These are phyloP conservation scores for Tangara arthus DNA, from an alignment of 2,797 vertebrate species.

Conservation along the genomic window DNA sequence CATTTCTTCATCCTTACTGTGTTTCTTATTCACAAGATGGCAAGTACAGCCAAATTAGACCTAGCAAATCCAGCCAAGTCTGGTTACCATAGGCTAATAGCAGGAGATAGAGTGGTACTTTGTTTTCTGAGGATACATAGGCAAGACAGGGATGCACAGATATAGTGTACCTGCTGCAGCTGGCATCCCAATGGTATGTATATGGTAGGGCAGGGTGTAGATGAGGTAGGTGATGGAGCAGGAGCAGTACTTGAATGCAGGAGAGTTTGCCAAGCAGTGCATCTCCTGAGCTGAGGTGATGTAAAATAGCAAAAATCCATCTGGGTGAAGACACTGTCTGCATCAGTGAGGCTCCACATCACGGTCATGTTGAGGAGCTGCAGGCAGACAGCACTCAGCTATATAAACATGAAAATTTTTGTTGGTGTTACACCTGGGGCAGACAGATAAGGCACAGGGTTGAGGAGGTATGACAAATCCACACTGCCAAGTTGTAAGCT, in stretches of 20 bases:
- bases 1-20: neutral
- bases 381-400: neutral
- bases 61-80: neutral
- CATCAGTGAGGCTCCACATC: fast-evolving
- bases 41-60: neutral
- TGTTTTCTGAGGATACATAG: neutral
- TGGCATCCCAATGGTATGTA: neutral
- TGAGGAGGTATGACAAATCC: neutral
- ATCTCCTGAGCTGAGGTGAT: neutral
- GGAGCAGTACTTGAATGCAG: neutral
- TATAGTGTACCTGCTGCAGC: neutral
- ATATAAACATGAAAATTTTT: neutral
- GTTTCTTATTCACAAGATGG: neutral
- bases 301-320: neutral
- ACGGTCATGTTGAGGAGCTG: neutral
- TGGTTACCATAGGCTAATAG: neutral
- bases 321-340: fast-evolving
- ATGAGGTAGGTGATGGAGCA: neutral
- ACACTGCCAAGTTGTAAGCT: neutral
- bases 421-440: neutral
- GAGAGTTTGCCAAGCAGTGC: neutral
- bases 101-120: neutral
- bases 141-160: neutral
- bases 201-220: neutral
- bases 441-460: neutral